Base-by-base conservation (phyloP, 2,888 invertebrate genomes). In the Megalurothrips usitatus region DNA sequence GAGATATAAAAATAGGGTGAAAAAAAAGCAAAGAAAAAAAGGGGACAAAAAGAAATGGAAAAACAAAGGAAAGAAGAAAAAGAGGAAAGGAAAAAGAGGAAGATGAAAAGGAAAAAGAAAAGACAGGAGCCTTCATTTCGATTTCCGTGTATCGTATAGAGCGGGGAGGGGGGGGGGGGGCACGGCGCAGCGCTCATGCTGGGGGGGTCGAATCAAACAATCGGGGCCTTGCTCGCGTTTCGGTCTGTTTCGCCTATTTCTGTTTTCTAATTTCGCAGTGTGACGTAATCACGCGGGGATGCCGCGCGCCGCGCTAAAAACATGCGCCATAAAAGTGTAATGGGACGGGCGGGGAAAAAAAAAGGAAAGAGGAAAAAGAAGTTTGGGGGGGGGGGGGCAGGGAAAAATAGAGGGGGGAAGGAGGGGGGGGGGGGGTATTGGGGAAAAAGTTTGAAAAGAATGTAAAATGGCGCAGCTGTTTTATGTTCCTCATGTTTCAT, bases 401-500 rank as follows among this genome's bases (percentile, higher is more conserved):
- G 14, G 17, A 58, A 58, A 58, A 58, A 58, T 17, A 58, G 58
- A 58, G 4, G 58, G n/a, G n/a, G n/a, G n/a, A n/a, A n/a, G n/a
- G n/a, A n/a, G n/a, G n/a, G n/a, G n/a, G n/a, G n/a, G 17, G 52
- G 1, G 52, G 19, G 58, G 58, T 19, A 58, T 75, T 12, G 10
- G 26, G 26, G 26, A 75, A 75, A 10, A 23, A 52, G 9, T 14
- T 14, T 2, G 23, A 68, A 68, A 68, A 11, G 68, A 26, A 9
- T 26, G 12, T 23, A 75, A 75, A 75, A 75, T 23, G 23, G 34
- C 34, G 34, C 34, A 43, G 34, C 34, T 43, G 58, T 17, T 58
- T 58, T 58, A 75, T 75, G 68, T 75, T n/a, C 68, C 26, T 75
- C 68, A 75, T 75, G 68, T 75, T 75, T 75, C 68, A 75, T 75